These are phyloP conservation scores for Tympanoctomys barrerae DNA, from an alignment of 2,797 vertebrate species.

Conservation along the genomic window DNA sequence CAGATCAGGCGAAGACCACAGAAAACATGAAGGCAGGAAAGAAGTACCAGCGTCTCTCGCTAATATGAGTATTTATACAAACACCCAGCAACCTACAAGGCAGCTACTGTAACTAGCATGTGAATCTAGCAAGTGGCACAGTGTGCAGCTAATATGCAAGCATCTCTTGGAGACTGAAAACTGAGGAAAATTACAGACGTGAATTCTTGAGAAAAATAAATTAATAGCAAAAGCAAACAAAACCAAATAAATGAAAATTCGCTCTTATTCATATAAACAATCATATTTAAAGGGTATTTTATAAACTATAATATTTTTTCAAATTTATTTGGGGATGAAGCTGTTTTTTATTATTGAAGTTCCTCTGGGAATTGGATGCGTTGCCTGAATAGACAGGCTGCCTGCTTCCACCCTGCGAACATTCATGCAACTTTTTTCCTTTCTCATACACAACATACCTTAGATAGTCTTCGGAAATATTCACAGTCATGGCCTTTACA, in stretches of 20 bases:
- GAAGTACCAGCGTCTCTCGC: not conserved
- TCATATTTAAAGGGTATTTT: constrained; percentile 17
- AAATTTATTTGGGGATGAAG: not conserved
- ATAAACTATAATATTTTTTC: not conserved
- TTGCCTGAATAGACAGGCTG: not conserved
- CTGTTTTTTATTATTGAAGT: not conserved
- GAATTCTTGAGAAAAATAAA: not conserved
- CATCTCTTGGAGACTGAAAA: not conserved
- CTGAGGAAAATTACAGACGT: not conserved
- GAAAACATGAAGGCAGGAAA: not conserved
- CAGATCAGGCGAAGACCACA: not conserved
- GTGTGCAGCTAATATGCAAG: not conserved
- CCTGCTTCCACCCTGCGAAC: not conserved
- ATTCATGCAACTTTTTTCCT: not conserved
- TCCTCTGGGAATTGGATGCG: not conserved
- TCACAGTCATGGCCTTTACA: constrained; percentile 77
- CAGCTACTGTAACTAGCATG: not conserved
- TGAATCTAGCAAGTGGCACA: not conserved
- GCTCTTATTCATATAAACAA: not conserved
- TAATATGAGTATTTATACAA: not conserved
- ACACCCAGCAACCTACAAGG: not conserved
- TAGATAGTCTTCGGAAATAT: constrained; percentile 78
- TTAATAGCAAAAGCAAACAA: not conserved
- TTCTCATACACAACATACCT: constrained; percentile 78
- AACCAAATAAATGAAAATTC: constrained; percentile 23